Conservation (phyloP, 2,797 vertebrate genomes). For the Eospalax fontanierii region DNA sequence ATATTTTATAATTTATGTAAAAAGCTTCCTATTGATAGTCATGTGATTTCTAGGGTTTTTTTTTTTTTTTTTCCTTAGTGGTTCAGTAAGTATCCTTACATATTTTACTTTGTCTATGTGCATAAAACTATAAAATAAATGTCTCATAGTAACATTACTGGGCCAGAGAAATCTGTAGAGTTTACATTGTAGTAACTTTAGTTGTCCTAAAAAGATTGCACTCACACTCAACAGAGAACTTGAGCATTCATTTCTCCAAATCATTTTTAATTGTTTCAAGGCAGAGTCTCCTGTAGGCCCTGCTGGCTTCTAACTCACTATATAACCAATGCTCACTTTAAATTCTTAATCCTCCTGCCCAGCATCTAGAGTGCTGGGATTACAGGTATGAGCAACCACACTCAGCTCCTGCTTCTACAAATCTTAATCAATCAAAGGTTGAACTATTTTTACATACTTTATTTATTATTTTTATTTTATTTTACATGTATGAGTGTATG, state of each 20-base stretch:
- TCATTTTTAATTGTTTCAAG: neutral
- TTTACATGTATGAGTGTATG: no score
- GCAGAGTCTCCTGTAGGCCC: neutral
- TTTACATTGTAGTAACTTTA: neutral
- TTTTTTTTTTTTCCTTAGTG: neutral
- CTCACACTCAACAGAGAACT: neutral
- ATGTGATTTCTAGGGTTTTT: slow-evolving; percentile 20
- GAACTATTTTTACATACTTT: neutral
- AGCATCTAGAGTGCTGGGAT: neutral
- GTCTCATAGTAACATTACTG: slow-evolving; percentile 36
- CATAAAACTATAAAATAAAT: slow-evolving; percentile 44
- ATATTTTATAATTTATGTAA: slow-evolving; percentile 11
- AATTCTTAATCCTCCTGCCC: neutral
- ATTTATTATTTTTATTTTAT: no score
- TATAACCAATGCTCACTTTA: neutral
- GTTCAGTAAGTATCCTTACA: neutral
- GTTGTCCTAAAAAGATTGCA: slow-evolving; percentile 46
- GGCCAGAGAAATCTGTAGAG: neutral
- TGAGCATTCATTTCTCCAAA: slow-evolving; percentile 30
- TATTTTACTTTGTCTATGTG: slow-evolving; percentile 46
- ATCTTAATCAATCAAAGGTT: neutral
- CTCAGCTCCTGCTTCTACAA: slow-evolving; percentile 32
- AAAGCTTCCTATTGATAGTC: slow-evolving; percentile 30
- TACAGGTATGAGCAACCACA: neutral
- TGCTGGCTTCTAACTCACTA: no score